Evolutionary conservation across 2,113 vertebrate genomes (phyloP), one percentile per base, ranked within the genome.

Genomic region (Malurus alboscapulatus): DNA sequence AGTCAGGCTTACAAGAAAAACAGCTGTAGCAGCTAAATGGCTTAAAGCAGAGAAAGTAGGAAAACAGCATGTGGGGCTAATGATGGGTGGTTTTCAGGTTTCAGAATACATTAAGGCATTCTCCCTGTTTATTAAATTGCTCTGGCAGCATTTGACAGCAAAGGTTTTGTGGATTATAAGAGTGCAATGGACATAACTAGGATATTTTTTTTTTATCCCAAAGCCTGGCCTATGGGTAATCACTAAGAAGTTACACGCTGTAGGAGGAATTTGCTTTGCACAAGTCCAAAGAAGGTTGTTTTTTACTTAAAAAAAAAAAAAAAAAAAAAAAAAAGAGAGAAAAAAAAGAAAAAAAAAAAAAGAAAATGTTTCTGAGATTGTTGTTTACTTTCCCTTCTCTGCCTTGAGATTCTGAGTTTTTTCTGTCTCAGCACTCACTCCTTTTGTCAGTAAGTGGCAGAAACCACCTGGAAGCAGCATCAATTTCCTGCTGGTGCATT

Each of bases 51-150:
- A 63, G 78, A 81, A 94, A 88, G 92, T 36, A 94, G 79, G 84
- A 78, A 91, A 96, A 95, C 92, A 93, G 91, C 95, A 95, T 90
- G 89, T 92, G 90, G 88, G 91, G 79, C 91, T 95, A 92, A 96
- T 95, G 93, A 94, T 96, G 81, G 87, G 93, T 90, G 88, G 85
- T 91, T 96, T 96, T 93, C 93, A 96, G 95, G 90, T 95, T 96
- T 96, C 97, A 88, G 93, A 97, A 95, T 95, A 88, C 55, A 94
- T 97, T 97, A 95, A 95, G 82, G 65, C 87, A 68, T 96, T 91
- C 92, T 88, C 82, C 55, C 45, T 87, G 54, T 95, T 96, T 95
- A 92, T 95, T 94, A 95, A 96, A 97, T 97, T 92, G 88, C 91
- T 90, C 95, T 95, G 95, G 94, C 93, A 95, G 90, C 79, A 44